Base-by-base conservation (phyloP, 2,888 invertebrate species). In the Philonicus albiceps region DNA sequence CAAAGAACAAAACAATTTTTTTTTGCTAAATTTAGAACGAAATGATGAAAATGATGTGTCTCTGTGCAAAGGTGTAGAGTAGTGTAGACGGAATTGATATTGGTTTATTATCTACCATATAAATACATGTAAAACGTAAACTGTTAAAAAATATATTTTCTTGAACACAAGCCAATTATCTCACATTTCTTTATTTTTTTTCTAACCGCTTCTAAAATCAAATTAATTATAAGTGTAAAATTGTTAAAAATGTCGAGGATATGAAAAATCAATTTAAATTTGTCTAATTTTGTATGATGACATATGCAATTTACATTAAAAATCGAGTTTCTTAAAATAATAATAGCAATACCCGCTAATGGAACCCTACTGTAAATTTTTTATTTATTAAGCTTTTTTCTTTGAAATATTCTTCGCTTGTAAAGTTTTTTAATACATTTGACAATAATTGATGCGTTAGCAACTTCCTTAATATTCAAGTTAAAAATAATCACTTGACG, bases 401-500 rank as follows among this genome's bases (percentile, higher is more conserved):
- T 64, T 11, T 11, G 11, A 22, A n/a, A 64, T 64, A 27, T 11
- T 27, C 7, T 64, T 3, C 27, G 19, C 27, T 27, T 64, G 3
- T 64, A 11, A 49, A 27, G 11, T 27, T 64, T 64, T 64, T 64
- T 43, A 43, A 27, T 64, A 27, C 11, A 64, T 64, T 64, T 64
- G 22, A 19, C 11, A 64, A 64, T 27, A 64, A 64, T 76, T 40
- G 22, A 34, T 3, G 37, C 43, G 76, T 22, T 31, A 76, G 22
- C 43, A 76, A 76, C 76, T 43, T 19, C 74, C 31, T 19, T 1
- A 76, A 40, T 27, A 43, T 76, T 76, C 43, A 37, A 76, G 40
- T 76, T 22, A 22, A 76, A 76, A 76, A 76, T 76, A 76, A 40
- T 22, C 76, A 37, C 40, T 22, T 76, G 76, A 40, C 40, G 76